Percentiles rank a stretch among this genome's conserved stretches.
Conservation (phyloP, 64 coral and sea anemone species). For the Trachythela sp. region DNA sequence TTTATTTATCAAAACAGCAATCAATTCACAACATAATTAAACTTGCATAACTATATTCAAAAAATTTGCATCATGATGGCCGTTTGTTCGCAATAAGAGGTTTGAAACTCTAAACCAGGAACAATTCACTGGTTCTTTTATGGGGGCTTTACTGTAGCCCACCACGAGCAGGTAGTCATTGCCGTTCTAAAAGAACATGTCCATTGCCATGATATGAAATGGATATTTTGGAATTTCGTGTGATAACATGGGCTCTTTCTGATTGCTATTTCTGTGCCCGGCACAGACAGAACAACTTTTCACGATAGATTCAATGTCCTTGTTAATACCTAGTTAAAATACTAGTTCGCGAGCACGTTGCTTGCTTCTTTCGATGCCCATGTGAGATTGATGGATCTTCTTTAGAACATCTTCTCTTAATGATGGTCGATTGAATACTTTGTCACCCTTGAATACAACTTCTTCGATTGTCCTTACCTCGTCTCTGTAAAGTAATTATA, state of each 20-base stretch:
- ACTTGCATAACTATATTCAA: too few species aligned
- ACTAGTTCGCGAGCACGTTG: not conserved
- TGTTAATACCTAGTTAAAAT: not conserved
- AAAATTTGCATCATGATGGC: too few species aligned
- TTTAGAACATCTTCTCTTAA: not conserved
- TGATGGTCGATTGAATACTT: not conserved
- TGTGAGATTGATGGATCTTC: slow-evolving; percentile 10
- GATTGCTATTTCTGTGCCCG: not conserved
- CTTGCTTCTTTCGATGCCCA: not conserved
- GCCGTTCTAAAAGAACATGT: not conserved
- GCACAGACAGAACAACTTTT: slow-evolving; percentile 21
- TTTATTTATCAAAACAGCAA: too few species aligned
- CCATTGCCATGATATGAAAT: not conserved
- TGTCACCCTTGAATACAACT: not conserved
- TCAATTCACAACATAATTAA: too few species aligned
- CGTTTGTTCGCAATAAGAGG: too few species aligned
- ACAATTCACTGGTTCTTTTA: too few species aligned
- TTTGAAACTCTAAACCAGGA: too few species aligned
- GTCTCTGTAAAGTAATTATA: slow-evolving; percentile 9
- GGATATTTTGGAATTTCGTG: slow-evolving; percentile 4
- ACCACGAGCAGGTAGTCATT: not conserved
- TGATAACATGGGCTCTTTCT: slow-evolving; percentile 7
- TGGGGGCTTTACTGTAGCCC: too few species aligned
- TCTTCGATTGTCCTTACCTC: not conserved
- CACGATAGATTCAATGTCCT: not conserved